Conservation (phyloP, 2,113 vertebrate species). For the Gulo gulo region DNA sequence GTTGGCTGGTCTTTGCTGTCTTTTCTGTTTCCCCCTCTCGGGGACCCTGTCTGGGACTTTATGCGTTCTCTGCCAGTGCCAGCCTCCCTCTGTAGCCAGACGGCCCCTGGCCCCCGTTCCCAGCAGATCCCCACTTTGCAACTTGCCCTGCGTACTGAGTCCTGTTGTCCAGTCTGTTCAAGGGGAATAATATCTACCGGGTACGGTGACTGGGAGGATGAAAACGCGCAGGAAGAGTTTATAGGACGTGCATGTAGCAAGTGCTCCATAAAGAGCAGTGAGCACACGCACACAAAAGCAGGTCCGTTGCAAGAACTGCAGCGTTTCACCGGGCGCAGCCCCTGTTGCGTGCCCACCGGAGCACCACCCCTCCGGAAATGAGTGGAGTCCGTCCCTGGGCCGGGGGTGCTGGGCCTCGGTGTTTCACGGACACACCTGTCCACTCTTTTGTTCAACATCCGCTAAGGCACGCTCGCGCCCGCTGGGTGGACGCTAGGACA, state of each 20-base stretch:
- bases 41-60: neutral
- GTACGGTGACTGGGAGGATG: neutral
- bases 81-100: neutral
- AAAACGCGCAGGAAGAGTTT: fast-evolving
- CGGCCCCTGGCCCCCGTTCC: neutral
- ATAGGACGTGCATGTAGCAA: neutral
- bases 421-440: fast-evolving
- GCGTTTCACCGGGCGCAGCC: no score
- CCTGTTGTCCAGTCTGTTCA: neutral
- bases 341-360: neutral
- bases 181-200: neutral
- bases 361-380: fast-evolving
- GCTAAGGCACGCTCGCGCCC: fast-evolving
- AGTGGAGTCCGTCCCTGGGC: no score
- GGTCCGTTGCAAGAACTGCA: fast-evolving
- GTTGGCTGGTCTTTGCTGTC: neutral
- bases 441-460: neutral
- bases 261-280: neutral
- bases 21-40: neutral
- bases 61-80: neutral
- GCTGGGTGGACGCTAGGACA: neutral
- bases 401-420: fast-evolving
- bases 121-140: neutral
- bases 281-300: no score
- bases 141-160: neutral